These are phyloP conservation scores for Leptoteleia sp. DNA, from an alignment of 1,140 invertebrate species.

Conservation along the genomic window DNA sequence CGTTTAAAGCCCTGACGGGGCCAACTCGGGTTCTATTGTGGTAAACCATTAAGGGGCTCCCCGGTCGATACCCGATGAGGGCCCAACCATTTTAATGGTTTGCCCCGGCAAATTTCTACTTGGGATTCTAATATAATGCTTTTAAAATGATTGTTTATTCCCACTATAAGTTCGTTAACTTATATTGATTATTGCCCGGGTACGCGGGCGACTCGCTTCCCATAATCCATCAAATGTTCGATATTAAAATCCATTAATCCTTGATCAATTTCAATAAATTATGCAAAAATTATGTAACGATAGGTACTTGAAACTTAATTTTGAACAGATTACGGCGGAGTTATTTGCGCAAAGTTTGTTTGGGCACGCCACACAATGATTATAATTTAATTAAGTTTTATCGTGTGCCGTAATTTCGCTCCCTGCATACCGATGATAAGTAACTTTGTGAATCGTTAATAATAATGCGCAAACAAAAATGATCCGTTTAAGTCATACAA, in stretches of 20 bases:
- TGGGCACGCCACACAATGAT: constrained; percentile 28
- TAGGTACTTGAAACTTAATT: constrained; percentile 30
- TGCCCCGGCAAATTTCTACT: too few relatives aligned
- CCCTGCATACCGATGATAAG: constrained; percentile 10
- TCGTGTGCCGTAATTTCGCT: constrained; percentile 17
- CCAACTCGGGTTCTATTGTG: too few relatives aligned
- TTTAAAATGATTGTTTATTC: too few relatives aligned
- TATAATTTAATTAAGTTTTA: constrained; percentile 50
- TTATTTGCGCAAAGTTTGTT: constrained; percentile 33
- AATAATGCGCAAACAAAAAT: constrained; percentile 54
- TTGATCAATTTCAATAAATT: constrained; percentile 39
- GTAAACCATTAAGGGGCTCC: too few relatives aligned
- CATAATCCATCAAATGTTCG: constrained; percentile 1
- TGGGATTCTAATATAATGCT: too few relatives aligned
- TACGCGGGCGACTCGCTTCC: too few relatives aligned
- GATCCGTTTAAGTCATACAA: constrained; percentile 40
- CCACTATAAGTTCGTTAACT: too few relatives aligned
- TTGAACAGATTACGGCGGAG: constrained; percentile 29
- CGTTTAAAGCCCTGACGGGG: too few relatives aligned
- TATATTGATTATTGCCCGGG: too few relatives aligned
- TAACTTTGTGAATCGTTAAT: constrained; percentile 42
- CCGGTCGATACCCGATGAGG: too few relatives aligned
- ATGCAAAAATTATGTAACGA: constrained; percentile 42
- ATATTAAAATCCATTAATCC: constrained; percentile 16
- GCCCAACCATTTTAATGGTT: too few relatives aligned